Percentiles rank a stretch among this genome's conserved stretches.
These are phyloP conservation scores for Percina caprodes DNA, from an alignment of 2,113 vertebrate genomes.

Conservation along the genomic window DNA sequence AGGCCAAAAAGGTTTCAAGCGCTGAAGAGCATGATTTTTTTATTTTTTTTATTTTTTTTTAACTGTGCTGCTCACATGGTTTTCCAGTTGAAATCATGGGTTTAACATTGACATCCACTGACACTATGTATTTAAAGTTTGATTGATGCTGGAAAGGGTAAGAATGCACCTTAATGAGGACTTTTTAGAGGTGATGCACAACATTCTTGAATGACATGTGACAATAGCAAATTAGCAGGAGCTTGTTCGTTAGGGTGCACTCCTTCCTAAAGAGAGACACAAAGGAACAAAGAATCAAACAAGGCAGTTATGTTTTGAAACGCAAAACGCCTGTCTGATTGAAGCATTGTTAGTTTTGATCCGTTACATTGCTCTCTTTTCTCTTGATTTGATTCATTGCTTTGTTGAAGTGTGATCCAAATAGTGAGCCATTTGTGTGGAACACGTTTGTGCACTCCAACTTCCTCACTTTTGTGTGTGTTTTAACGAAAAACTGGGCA, in stretches of 20 bases:
- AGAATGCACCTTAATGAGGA: not conserved
- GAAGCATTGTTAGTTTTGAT: slow-evolving; percentile 1
- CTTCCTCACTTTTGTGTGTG: slow-evolving; percentile 26
- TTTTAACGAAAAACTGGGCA: no score
- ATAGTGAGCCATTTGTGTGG: slow-evolving; percentile 20
- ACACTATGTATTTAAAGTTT: slow-evolving; percentile 20
- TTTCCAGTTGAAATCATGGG: slow-evolving; percentile 22
- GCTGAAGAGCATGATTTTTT: not conserved
- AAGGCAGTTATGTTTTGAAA: not conserved
- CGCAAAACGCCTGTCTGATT: slow-evolving; percentile 4
- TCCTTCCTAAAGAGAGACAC: not conserved
- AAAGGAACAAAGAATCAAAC: slow-evolving; percentile 15
- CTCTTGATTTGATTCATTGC: slow-evolving; percentile 14
- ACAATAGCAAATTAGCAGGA: slow-evolving; percentile 21
- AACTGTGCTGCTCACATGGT: not conserved
- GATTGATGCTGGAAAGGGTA: slow-evolving; percentile 9
- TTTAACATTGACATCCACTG: not conserved
- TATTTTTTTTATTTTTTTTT: no score
- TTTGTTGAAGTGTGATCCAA: not conserved
- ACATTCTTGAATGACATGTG: slow-evolving; percentile 19
- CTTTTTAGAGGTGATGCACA: slow-evolving; percentile 15
- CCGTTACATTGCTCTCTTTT: not conserved
- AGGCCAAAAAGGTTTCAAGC: not conserved
- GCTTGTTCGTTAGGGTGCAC: not conserved
- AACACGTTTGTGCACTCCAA: slow-evolving; percentile 17